Conservation (phyloP, 1,140 invertebrate genomes). For the Asobara japonica region DNA sequence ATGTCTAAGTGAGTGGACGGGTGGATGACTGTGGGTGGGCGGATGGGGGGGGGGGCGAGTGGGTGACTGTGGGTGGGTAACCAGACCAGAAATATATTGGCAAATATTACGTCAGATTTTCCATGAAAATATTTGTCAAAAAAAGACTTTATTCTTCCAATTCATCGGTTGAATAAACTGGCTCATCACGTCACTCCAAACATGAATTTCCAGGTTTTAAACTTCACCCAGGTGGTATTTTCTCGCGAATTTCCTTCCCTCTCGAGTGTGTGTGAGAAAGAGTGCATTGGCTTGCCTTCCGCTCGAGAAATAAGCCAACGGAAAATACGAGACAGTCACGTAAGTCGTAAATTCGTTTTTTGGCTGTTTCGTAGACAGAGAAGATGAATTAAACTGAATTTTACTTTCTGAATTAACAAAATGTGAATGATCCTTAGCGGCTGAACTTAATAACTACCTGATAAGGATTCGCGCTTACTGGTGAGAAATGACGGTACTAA, state of each 20-base stretch:
- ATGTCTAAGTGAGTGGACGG: too few relatives aligned
- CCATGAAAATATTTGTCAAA: too few relatives aligned
- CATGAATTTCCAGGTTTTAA: neutral
- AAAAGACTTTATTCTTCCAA: too few relatives aligned
- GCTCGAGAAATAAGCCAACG: neutral
- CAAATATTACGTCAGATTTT: too few relatives aligned
- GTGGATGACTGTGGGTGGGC: too few relatives aligned
- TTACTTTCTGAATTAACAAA: neutral
- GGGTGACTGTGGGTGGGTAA: too few relatives aligned
- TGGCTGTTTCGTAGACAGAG: conserved; percentile 12
- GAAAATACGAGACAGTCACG: conserved; percentile 9
- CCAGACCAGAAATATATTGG: too few relatives aligned
- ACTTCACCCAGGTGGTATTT: neutral
- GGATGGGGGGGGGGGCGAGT: too few relatives aligned
- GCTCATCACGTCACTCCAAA: neutral
- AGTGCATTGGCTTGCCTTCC: conserved; percentile 21
- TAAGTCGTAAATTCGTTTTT: conserved; percentile 23
- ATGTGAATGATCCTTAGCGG: neutral
- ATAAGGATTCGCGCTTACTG: too few relatives aligned
- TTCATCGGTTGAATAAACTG: neutral
- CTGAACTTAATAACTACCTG: too few relatives aligned
- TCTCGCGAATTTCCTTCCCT: neutral
- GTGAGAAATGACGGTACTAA: too few relatives aligned
- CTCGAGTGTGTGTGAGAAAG: neutral
- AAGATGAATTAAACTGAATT: neutral